Percentiles rank a stretch among this genome's conserved stretches.
phyloP scores from a whole-genome alignment of 2,113 vertebrate genomes.

The Rousettus leschenaultii region DNA sequence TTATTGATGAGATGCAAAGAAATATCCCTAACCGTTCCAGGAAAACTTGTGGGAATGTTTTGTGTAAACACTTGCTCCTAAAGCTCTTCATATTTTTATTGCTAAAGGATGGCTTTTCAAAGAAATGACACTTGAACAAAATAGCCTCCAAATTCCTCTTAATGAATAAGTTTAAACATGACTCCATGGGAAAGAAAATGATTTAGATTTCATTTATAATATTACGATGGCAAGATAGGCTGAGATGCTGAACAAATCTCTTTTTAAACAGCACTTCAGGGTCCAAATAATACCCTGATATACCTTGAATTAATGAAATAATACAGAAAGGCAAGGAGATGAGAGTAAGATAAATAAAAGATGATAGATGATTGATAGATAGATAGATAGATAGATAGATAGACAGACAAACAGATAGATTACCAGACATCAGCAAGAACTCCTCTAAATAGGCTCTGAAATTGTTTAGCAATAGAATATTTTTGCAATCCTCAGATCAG shows the following conservation, averaged over 20 bases:
- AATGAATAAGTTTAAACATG: background rate
- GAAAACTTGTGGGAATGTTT: background rate
- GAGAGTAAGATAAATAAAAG: background rate
- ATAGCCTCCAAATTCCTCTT: background rate
- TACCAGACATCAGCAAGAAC: background rate
- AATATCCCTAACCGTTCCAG: background rate
- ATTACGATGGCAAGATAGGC: background rate
- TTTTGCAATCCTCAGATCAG: background rate
- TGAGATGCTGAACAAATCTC: slow-evolving; percentile 22
- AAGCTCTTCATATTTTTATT: background rate
- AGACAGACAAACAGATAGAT: background rate
- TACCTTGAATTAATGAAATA: background rate
- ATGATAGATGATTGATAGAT: background rate
- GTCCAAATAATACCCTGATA: background rate
- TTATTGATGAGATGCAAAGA: background rate
- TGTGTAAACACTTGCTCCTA: background rate
- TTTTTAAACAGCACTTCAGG: background rate
- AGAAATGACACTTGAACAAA: background rate
- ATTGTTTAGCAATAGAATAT: background rate
- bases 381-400: background rate
- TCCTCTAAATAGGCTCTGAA: background rate
- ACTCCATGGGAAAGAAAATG: background rate
- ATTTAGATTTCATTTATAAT: background rate
- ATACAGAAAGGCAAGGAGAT: background rate
- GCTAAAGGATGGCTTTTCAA: background rate